A percentile compares a stretch with the other conserved stretches of the same genome.
Conservation (phyloP, 2,888 invertebrate species). For the Mystacides longicornis region DNA sequence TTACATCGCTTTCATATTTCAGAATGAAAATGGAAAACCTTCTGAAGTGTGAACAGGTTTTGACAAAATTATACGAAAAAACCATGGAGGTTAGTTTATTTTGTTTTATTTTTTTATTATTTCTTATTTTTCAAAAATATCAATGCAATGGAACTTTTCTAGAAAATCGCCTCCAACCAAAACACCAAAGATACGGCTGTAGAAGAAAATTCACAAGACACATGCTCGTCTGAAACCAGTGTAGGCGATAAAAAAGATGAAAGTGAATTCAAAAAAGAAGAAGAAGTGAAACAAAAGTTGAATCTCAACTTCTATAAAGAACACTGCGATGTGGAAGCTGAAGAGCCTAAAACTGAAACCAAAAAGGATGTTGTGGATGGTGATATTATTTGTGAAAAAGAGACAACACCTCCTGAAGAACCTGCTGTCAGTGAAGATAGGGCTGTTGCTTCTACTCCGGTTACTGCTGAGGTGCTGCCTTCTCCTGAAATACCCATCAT, state of each 20-base stretch:
- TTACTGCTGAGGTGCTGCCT: background rate
- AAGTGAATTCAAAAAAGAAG: background rate
- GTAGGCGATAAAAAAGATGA: too few species aligned
- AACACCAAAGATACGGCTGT: background rate
- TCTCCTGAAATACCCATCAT: background rate
- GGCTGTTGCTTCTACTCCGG: background rate
- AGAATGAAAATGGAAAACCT: conserved; percentile 64
- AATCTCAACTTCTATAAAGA: background rate
- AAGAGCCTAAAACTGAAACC: background rate
- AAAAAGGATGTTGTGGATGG: background rate
- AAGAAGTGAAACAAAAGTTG: background rate
- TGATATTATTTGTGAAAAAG: background rate
- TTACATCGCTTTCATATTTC: conserved; percentile 30
- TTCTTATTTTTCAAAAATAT: background rate
- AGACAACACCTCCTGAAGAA: background rate
- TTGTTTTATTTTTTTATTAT: background rate
- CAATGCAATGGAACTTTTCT: too few species aligned
- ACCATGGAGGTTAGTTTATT: conserved; percentile 50
- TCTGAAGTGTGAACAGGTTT: conserved; percentile 60
- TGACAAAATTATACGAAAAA: conserved; percentile 58
- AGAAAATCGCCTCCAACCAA: background rate
- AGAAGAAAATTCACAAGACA: background rate
- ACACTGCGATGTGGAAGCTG: background rate
- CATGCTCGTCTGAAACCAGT: too few species aligned
- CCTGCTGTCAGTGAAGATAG: background rate